Base-by-base conservation (phyloP, 2,113 vertebrate species). In the pig (Sus scrofa) region DNA sequence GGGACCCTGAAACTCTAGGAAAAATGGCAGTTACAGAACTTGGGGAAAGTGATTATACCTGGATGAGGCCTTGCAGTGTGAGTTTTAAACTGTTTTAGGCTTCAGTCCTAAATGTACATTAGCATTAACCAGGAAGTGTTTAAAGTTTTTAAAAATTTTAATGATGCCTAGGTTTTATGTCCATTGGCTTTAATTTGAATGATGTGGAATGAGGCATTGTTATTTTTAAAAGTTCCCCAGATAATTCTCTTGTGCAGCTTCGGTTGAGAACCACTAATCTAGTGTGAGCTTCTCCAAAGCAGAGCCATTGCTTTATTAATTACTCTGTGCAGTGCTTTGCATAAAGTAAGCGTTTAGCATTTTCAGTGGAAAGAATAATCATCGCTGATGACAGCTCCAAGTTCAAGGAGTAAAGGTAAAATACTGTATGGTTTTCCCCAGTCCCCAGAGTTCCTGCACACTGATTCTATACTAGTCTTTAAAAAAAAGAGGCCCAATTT, bases 271-370 rank as follows among this genome's bases (percentile, higher is more conserved):
- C 32, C 30, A 86, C 18, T 86, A 60, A 96, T 85, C 10, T 71
- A 79, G 56, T 26, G 26, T 85, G 27, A 89, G 15, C 44, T 60
- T 84, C 77, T 92, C 65, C 85, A 92, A 96, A 89, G 84, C 44
- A 92, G 73, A 95, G 12, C 32, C 54, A 2, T 1, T 81, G 56
- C 37, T 85, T 67, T 65, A 56, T 75, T 92, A 68, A 87, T 75
- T 70, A 68, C 32, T 70, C 11, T 73, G n/a, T 71, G 37, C 52
- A 60, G 30, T 68, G 22, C 6, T 89, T 95, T 89, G 50, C 27
- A 75, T 13, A 68, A 27, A 62, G 30, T 78, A 78, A 86, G 34
- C 16, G 52, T 74, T 93, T 67, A 73, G 32, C n/a, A 81, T 52
- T 89, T 95, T 70, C 34, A 30, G 10, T 68, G 9, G 73, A 81